Conservation (phyloP, 2,888 invertebrate species). For the Lepeophtheirus nordmannii region DNA sequence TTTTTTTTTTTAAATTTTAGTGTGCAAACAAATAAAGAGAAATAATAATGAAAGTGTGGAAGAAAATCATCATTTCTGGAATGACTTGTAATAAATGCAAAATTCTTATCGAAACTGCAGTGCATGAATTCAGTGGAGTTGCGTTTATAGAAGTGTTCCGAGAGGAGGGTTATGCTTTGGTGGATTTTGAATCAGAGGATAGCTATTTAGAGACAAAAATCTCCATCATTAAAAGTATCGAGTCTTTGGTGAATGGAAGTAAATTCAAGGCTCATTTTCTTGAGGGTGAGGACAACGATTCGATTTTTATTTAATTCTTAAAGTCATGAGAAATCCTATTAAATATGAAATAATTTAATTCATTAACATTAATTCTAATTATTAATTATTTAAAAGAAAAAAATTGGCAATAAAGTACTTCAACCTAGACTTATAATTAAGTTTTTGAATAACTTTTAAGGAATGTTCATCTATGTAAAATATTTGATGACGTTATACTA, state of each 20-base stretch:
- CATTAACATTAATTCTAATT: background rate
- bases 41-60: background rate
- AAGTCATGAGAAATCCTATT: too few species aligned
- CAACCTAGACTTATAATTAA: too few species aligned
- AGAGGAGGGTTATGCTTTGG: background rate
- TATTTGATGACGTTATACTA: too few species aligned
- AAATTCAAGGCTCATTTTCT: background rate
- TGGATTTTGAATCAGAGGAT: background rate
- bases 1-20: too few species aligned
- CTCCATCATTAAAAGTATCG: background rate
- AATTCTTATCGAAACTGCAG: background rate
- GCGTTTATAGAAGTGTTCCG: background rate
- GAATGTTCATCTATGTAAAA: too few species aligned
- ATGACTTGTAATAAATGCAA: constrained; percentile 4
- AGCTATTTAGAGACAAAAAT: background rate
- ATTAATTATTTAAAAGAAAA: background rate
- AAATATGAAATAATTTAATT: background rate
- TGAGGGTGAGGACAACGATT: background rate
- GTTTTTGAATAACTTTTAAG: too few species aligned
- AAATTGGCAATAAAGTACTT: background rate
- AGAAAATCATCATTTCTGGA: background rate
- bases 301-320: too few species aligned
- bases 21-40: too few species aligned
- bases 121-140: background rate
- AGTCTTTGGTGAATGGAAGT: background rate